Percentiles rank a stretch among this genome's conserved stretches.
phyloP scores from a whole-genome alignment of 1,140 invertebrate species.

The Hypsibius dujardini region DNA sequence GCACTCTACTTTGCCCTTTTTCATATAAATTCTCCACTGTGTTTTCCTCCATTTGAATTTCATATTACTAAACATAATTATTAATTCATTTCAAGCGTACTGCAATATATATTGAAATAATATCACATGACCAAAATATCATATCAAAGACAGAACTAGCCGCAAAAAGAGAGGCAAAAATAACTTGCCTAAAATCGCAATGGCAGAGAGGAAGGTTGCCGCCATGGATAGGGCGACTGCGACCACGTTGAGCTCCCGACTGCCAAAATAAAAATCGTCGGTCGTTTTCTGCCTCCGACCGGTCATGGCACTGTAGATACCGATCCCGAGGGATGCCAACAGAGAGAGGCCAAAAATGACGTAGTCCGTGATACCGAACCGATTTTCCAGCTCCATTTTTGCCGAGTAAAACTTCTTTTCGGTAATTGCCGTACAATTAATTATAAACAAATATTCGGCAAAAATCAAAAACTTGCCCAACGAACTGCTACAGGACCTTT shows the following conservation, averaged over 20 bases:
- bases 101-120: not conserved
- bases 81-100: not conserved
- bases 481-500: too few relatives aligned
- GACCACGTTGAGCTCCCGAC: not conserved
- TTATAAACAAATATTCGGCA: too few relatives aligned
- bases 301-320: not conserved
- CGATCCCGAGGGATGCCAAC: constrained; percentile 6
- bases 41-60: too few relatives aligned
- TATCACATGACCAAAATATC: not conserved
- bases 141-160: not conserved
- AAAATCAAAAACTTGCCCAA: too few relatives aligned
- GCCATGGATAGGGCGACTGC: not conserved
- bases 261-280: constrained; percentile 5
- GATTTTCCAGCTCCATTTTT: constrained; percentile 1
- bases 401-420: too few relatives aligned
- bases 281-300: not conserved
- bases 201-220: not conserved
- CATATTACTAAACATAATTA: too few relatives aligned
- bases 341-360: not conserved
- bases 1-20: too few relatives aligned
- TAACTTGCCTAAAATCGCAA: not conserved
- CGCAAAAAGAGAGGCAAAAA: not conserved
- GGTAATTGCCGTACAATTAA: too few relatives aligned
- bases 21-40: too few relatives aligned
- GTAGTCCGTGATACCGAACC: not conserved